Percentiles rank a stretch among this genome's conserved stretches.
phyloP scores from a whole-genome alignment of 2,888 invertebrate genomes.

The Pterostichus madidus region DNA sequence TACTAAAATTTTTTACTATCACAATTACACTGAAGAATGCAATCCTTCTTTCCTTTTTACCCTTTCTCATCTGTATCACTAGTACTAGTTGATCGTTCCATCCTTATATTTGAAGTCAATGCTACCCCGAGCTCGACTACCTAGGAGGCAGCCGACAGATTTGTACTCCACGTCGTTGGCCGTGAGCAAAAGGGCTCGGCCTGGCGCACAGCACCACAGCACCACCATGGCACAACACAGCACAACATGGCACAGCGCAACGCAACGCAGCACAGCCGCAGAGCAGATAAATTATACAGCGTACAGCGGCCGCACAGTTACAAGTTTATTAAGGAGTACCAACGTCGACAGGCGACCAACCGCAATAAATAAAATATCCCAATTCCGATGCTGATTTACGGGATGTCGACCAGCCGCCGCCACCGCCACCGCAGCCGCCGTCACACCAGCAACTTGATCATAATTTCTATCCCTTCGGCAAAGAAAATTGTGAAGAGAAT shows the following conservation, averaged over 20 bases:
- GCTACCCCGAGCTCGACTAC: not conserved
- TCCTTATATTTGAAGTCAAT: slow-evolving; percentile 24
- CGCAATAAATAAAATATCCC: slow-evolving; percentile 74
- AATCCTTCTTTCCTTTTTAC: too few species aligned
- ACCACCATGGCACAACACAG: slow-evolving; percentile 27
- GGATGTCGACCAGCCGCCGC: slow-evolving; percentile 35
- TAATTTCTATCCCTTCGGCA: slow-evolving; percentile 2
- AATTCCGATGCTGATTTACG: slow-evolving; percentile 72
- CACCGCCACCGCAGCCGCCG: not conserved
- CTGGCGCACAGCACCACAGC: not conserved
- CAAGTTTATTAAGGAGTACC: slow-evolving; percentile 74
- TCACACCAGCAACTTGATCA: not conserved
- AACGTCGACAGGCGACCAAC: slow-evolving; percentile 72
- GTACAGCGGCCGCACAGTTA: slow-evolving; percentile 70
- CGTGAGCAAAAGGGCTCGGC: slow-evolving; percentile 63
- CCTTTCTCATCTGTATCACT: too few species aligned
- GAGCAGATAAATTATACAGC: slow-evolving; percentile 63
- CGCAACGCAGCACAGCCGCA: slow-evolving; percentile 16
- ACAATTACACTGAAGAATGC: too few species aligned
- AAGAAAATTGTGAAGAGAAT: too few species aligned
- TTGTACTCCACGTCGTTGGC: slow-evolving; percentile 51
- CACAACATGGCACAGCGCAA: slow-evolving; percentile 14
- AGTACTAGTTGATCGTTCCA: too few species aligned
- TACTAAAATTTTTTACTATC: too few species aligned
- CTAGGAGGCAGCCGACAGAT: slow-evolving; percentile 59